Evolutionary conservation across 2,888 invertebrate genomes (phyloP).

Genomic region (Mayetiola destructor): DNA sequence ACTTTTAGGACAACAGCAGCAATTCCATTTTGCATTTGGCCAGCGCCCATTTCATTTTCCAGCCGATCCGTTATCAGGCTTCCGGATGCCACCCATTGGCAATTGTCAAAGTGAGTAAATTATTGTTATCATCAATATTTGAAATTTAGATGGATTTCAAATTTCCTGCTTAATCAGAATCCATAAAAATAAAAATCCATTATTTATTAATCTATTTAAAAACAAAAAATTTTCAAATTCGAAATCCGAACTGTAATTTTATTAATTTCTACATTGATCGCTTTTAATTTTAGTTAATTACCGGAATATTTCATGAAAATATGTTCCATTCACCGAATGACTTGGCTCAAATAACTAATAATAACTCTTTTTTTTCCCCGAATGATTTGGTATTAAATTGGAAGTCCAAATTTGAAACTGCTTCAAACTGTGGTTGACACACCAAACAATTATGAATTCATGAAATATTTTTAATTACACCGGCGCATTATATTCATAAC

Average conservation of each 20-base stretch:
- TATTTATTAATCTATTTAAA: no score
- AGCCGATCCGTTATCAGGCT: slow-evolving; percentile 71
- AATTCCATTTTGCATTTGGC: slow-evolving; percentile 84
- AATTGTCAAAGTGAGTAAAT: slow-evolving; percentile 76
- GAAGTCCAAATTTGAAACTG: not conserved
- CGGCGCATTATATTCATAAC: no score
- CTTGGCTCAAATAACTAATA: no score
- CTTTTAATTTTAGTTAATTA: not conserved
- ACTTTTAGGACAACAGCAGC: slow-evolving; percentile 89
- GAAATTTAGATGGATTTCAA: not conserved
- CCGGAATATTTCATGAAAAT: not conserved
- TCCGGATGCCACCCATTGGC: slow-evolving; percentile 78
- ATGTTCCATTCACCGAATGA: no score
- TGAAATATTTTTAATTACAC: slow-evolving; percentile 11
- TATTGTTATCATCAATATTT: not conserved
- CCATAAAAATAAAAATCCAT: no score
- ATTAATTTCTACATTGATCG: no score
- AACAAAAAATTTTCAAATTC: no score
- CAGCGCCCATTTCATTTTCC: slow-evolving; percentile 79
- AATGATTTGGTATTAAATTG: slow-evolving; percentile 5
- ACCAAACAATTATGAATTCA: not conserved
- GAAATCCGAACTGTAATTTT: no score
- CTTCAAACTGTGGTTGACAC: not conserved
- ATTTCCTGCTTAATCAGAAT: not conserved
- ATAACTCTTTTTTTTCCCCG: no score